Conservation (phyloP, 2,797 vertebrate species). For the Esox masquinongy region DNA sequence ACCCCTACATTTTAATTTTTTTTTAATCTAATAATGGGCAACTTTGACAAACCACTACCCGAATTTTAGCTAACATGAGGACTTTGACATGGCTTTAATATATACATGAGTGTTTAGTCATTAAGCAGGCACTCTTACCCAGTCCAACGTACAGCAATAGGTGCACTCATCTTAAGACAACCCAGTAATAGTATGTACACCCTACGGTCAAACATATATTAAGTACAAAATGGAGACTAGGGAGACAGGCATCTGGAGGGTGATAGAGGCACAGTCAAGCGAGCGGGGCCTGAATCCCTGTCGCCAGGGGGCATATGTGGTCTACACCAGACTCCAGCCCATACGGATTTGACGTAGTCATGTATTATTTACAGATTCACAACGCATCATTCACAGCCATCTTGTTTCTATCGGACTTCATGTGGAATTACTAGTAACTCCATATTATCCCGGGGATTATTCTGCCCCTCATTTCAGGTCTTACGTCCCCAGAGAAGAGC, state of each 20-base stretch:
- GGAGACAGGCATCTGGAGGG: no score
- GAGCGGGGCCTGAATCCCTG: no score
- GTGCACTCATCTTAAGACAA: no score
- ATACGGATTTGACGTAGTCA: neutral
- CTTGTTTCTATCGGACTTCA: neutral
- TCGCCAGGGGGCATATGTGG: no score
- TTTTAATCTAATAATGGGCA: neutral
- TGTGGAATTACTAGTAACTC: neutral
- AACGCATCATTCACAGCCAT: neutral
- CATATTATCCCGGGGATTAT: neutral
- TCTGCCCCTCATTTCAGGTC: neutral
- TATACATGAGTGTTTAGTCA: no score
- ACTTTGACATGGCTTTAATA: neutral
- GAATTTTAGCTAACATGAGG: neutral
- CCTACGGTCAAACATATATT: no score
- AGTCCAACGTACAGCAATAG: no score
- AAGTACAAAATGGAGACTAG: no score
- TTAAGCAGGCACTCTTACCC: no score
- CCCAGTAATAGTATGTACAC: no score
- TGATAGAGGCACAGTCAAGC: no score
- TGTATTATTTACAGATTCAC: neutral
- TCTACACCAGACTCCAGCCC: no score
- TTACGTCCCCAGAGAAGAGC: neutral
- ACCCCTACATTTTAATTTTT: neutral
- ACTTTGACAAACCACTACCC: neutral